Evolutionary conservation across 2,888 invertebrate genomes (phyloP), one percentile per base, ranked within the genome.

Genomic region (Mythimna ferrago): DNA sequence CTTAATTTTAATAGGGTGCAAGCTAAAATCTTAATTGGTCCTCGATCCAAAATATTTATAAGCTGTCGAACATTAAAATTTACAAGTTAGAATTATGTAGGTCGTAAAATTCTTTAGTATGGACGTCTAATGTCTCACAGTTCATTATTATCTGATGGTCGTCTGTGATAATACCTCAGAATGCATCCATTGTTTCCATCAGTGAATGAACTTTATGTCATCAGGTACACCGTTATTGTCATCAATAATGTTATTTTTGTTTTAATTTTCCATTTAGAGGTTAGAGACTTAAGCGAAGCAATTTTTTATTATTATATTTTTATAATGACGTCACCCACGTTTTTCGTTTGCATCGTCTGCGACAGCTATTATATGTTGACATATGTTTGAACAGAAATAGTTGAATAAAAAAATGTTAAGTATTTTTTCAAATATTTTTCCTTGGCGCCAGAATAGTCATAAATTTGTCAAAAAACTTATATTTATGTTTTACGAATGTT

Each of bases 141-240:
- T 41, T 85, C 80, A 79, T 82, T 85, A 82, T 70, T 58, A 78
- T 67, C 84, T 81, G 89, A 90, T 89, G 85, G 71, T 78, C 80
- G 83, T 85, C 82, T 84, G 80, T 85, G 89, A 91, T 92, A 91
- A 86, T 60, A 53, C 62, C 35, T 51, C 67, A 70, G 82, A 80
- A 76, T 83, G 80, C 76, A 84, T 78, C 88, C 83, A 91, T 92
- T 92, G 92, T 92, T 87, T 86, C 78, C 80, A 65, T 73, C 88
- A 89, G 91, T 92, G 89, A 92, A 92, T 86, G 92, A 87, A 89
- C 90, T 91, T 87, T 89, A 76, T 84, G 76, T 76, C 83, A 76
- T 70, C 66, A 63, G 57, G 58, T 69, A 66, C 72, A 63, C 63
- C 60, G 63, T 69, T 76, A 75, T 69, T 53, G 68, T 75, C 76